These are phyloP conservation scores for Labeo calbasu DNA, from an alignment of 2,797 vertebrate genomes.

Conservation along the genomic window DNA sequence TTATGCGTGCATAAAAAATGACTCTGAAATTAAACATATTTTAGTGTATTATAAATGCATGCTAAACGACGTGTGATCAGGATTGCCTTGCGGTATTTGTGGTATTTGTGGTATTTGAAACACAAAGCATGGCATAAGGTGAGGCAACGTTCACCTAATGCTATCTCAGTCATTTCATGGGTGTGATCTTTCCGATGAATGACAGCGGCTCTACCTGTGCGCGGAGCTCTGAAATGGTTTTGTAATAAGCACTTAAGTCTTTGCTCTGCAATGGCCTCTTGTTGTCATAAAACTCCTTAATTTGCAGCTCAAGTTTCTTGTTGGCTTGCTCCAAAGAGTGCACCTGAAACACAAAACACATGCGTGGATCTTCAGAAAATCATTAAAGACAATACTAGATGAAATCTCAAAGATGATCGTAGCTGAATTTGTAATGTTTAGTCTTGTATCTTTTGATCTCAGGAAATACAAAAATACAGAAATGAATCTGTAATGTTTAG, in stretches of 20 bases:
- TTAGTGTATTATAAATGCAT: too few species aligned
- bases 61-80: not conserved
- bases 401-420: not conserved
- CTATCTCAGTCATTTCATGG: not conserved
- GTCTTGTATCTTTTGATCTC: not conserved
- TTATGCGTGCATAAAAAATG: not conserved
- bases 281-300: slow-evolving; percentile 67
- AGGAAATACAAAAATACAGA: not conserved
- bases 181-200: not conserved
- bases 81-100: not conserved
- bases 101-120: not conserved
- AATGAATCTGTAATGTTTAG: not conserved
- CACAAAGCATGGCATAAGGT: not conserved
- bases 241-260: slow-evolving; percentile 65
- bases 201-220: slow-evolving; percentile 65
- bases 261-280: not conserved
- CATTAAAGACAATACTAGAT: not conserved
- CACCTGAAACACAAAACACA: slow-evolving; percentile 67
- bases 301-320: slow-evolving; percentile 74
- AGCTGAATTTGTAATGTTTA: not conserved
- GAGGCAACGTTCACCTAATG: not conserved
- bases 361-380: not conserved
- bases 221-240: slow-evolving; percentile 67
- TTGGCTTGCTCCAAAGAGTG: slow-evolving; percentile 72
- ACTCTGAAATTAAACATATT: too few species aligned